Percentiles rank a stretch among this genome's conserved stretches.
Evolutionary conservation across 2,888 invertebrate species (phyloP).

Genomic region (Drosophila prolongata): DNA sequence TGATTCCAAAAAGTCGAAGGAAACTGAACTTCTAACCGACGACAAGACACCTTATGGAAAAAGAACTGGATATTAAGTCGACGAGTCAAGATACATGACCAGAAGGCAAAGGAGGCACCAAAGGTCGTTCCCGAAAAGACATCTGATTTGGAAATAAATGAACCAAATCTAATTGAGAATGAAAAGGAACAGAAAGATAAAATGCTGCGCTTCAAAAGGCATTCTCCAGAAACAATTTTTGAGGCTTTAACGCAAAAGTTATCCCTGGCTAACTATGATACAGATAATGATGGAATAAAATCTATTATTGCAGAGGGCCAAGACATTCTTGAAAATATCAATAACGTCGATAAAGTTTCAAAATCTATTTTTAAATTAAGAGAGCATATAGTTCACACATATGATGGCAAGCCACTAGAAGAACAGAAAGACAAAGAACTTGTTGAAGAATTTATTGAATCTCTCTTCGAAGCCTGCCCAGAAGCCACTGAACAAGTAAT

Average conservation of each 20-base stretch:
- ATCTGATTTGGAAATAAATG: too few relatives aligned
- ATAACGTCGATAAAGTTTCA: constrained; percentile 49
- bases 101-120: background rate
- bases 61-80: background rate
- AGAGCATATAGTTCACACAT: constrained; percentile 81
- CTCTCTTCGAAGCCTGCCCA: constrained; percentile 49
- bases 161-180: background rate
- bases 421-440: constrained; percentile 38
- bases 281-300: background rate
- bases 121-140: too few relatives aligned
- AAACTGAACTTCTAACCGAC: background rate
- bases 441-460: constrained; percentile 54
- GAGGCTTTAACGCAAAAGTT: constrained; percentile 32
- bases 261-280: background rate
- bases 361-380: constrained; percentile 76
- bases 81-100: background rate
- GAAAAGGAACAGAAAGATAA: background rate
- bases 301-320: constrained; percentile 27
- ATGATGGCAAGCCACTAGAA: constrained; percentile 63
- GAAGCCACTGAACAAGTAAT: constrained; percentile 42
- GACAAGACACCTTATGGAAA: background rate
- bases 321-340: constrained; percentile 49
- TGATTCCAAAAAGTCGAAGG: background rate
- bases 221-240: constrained; percentile 8
- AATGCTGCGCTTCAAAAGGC: background rate